Evolutionary conservation across 1,140 invertebrate species (phyloP).

Genomic region (Pseudomyrmex concolor): DNA sequence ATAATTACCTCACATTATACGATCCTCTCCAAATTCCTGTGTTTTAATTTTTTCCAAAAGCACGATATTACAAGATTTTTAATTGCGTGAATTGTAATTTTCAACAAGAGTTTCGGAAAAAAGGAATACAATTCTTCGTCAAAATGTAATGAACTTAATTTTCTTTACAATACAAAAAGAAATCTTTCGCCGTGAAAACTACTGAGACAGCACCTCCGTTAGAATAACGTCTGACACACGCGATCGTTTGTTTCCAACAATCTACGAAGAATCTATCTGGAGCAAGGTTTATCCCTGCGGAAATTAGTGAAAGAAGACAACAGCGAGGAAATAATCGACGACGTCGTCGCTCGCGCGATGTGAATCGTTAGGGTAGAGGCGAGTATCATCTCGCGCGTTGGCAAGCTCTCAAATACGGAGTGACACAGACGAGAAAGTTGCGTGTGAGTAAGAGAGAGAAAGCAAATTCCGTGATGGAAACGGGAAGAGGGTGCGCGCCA

Average conservation of each 20-base stretch:
- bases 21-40: too few species aligned
- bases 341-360: background rate
- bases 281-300: constrained; percentile 20
- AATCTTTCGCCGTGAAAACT: background rate
- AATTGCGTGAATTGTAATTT: background rate
- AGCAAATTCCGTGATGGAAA: background rate
- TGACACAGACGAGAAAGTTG: constrained; percentile 21
- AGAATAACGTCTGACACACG: background rate
- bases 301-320: constrained; percentile 44
- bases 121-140: background rate
- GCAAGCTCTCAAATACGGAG: constrained; percentile 57
- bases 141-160: background rate
- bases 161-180: background rate
- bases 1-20: too few species aligned
- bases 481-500: background rate
- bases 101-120: background rate
- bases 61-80: too few species aligned
- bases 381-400: constrained; percentile 23
- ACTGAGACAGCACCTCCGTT: background rate
- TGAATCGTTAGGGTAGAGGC: background rate
- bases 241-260: background rate
- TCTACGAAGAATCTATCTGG: constrained; percentile 19
- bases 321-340: constrained; percentile 24
- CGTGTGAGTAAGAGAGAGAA: background rate
- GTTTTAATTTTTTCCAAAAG: too few species aligned